phyloP scores from a whole-genome alignment of 2,888 invertebrate species.

The Lepidocyrtoides sp. region DNA sequence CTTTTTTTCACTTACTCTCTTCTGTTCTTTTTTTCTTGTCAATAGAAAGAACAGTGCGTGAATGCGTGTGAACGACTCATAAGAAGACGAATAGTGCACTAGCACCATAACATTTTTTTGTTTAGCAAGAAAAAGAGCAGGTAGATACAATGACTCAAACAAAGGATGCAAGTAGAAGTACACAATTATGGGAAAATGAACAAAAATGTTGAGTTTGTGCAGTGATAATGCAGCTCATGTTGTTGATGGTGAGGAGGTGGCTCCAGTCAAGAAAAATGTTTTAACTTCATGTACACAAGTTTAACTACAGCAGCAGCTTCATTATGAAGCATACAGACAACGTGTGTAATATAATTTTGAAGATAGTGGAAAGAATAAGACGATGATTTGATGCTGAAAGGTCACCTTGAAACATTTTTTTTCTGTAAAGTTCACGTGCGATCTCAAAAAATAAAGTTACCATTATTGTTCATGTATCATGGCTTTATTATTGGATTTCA shows the following conservation, averaged over 20 bases:
- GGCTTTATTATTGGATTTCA: background rate
- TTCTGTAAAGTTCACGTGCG: conserved; percentile 22
- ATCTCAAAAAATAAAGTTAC: conserved; percentile 9
- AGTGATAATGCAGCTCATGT: background rate
- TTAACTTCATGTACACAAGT: no score
- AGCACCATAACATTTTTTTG: background rate
- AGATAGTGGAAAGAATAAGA: background rate
- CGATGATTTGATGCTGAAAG: conserved; percentile 32
- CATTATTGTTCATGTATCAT: background rate
- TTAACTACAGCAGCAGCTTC: no score
- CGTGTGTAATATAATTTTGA: no score
- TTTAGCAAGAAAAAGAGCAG: background rate
- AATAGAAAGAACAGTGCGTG: conserved; percentile 56
- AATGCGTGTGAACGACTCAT: conserved; percentile 59
- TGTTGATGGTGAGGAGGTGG: conserved; percentile 16
- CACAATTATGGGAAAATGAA: conserved; percentile 42
- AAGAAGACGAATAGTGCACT: background rate
- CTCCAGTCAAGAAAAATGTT: conserved; percentile 41
- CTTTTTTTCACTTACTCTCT: background rate
- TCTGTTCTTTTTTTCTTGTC: conserved; percentile 20
- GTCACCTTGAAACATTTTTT: conserved; percentile 48
- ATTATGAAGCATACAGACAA: no score
- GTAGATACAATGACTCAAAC: background rate
- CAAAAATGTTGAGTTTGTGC: conserved; percentile 15
- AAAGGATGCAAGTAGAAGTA: background rate